Conservation (phyloP, 2,797 vertebrate species). For the Phalanger gymnotis region DNA sequence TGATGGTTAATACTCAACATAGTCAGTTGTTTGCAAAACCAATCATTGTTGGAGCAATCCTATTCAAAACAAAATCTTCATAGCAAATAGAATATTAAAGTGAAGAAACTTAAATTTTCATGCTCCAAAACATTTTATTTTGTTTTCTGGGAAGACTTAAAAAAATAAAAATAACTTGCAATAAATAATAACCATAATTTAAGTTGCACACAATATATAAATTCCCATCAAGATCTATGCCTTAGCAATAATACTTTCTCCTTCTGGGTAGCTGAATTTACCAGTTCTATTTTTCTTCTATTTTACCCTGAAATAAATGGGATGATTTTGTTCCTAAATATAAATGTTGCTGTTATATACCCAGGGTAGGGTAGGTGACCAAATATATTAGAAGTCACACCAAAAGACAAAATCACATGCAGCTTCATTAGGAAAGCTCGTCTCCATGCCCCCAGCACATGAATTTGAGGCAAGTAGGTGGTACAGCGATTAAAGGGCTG, state of each 20-base stretch:
- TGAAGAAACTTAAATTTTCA: not conserved
- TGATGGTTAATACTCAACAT: slow-evolving; percentile 48
- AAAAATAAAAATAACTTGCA: not conserved
- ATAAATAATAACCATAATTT: not conserved
- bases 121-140: not conserved
- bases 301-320: not conserved
- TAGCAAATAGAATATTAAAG: slow-evolving; percentile 19
- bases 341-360: not conserved
- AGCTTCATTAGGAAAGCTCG: not conserved
- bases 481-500: too few relatives aligned
- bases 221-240: not conserved
- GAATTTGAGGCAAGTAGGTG: too few relatives aligned
- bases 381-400: not conserved
- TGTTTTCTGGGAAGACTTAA: not conserved
- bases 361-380: not conserved
- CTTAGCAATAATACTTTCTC: not conserved
- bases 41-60: slow-evolving; percentile 23
- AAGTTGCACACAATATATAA: not conserved
- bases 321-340: not conserved
- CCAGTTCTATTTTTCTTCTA: not conserved
- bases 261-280: not conserved
- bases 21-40: not conserved
- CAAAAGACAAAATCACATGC: not conserved
- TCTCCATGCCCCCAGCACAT: not conserved
- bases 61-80: slow-evolving; percentile 26